Evolutionary conservation across 2,888 invertebrate genomes (phyloP).

Genomic region (Nomada fucata): DNA sequence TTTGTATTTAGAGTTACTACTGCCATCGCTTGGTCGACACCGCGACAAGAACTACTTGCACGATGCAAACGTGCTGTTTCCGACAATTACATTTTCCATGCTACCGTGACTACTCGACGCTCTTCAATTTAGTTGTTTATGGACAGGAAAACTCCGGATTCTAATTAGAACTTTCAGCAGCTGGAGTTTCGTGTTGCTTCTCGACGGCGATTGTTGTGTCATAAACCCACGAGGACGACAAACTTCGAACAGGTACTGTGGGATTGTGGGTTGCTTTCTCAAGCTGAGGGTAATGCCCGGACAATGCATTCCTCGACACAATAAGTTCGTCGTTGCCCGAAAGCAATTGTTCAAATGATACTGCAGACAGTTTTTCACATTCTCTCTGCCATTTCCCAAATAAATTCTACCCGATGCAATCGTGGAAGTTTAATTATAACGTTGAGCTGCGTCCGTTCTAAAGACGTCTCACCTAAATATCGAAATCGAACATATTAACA

Average conservation of each 20-base stretch:
- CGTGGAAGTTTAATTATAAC: too few species aligned
- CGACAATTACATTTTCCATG: constrained; percentile 17
- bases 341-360: not conserved
- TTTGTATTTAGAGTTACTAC: not conserved
- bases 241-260: constrained; percentile 18
- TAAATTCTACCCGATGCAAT: too few species aligned
- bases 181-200: constrained; percentile 22
- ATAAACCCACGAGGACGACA: constrained; percentile 11
- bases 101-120: not conserved
- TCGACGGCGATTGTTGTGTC: constrained; percentile 28
- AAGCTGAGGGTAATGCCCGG: not conserved
- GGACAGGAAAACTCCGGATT: constrained; percentile 31
- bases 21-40: not conserved
- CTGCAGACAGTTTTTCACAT: too few species aligned
- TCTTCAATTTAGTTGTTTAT: constrained; percentile 21
- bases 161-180: constrained; percentile 32
- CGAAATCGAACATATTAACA: too few species aligned
- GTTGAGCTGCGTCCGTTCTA: too few species aligned
- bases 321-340: not conserved
- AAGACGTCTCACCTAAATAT: too few species aligned
- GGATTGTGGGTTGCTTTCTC: constrained; percentile 6
- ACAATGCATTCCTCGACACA: not conserved
- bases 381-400: too few species aligned
- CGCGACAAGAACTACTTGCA: not conserved
- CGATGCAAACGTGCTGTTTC: constrained; percentile 10